Evolutionary conservation across 2,113 vertebrate species (phyloP), one percentile per base, ranked within the genome.

Genomic region (Labeo rohita): DNA sequence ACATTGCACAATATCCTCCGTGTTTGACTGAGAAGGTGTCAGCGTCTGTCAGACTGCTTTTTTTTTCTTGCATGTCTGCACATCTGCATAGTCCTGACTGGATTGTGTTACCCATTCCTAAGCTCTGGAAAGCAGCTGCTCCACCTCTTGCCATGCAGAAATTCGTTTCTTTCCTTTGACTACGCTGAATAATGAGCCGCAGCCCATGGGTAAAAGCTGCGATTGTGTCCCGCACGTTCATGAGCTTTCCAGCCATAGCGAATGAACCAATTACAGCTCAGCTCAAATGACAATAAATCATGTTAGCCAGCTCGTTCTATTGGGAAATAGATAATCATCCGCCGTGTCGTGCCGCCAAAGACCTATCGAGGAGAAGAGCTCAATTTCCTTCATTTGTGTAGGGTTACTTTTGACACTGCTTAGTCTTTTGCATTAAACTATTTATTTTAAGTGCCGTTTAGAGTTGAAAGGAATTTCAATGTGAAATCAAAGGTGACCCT

Each of bases 41-140:
- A 56, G 59, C 2, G 83, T 83, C 89, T 90, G 90, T 90, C 86
- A 87, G 61, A 75, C 85, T 56, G 70, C 39, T 59, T 59, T n/a
- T n/a, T 61, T n/a, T 83, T 77, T 70, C 2, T 63, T 87, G 83
- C 18, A 47, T 65, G 52, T 56, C 61, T 80, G 84, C 77, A 76
- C 75, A 78, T 70, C 74, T 79, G 88, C 85, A 87, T 16, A 49
- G 59, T 88, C 92, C 90, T 93, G 91, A 92, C 89, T 86, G 89
- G 91, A 95, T 94, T 90, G 86, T 85, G 83, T 94, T 94, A 91
- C 93, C 75, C 79, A 5, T 83, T 88, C 88, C 87, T 89, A 89
- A 91, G 82, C 87, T 83, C 84, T 70, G 89, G 86, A 92, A 92
- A 93, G 91, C 93, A 94, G 94, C 92, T 94, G 93, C 90, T 93